Evolutionary conservation across 2,888 invertebrate genomes (phyloP).

Genomic region (Eubasilissa splendida): DNA sequence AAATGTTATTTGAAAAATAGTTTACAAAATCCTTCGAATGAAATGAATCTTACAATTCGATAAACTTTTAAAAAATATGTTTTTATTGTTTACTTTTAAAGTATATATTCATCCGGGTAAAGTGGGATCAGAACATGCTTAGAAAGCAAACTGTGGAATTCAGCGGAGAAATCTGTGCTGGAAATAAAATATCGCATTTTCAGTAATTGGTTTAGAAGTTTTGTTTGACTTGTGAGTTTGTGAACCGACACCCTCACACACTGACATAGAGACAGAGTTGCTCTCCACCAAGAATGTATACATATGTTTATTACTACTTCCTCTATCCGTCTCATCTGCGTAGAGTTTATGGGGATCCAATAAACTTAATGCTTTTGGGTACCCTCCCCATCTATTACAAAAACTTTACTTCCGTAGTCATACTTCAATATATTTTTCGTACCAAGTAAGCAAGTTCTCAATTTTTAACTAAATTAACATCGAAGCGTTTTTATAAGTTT

Average conservation of each 20-base stretch:
- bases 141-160: background rate
- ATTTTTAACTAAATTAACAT: too few relatives aligned
- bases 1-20: background rate
- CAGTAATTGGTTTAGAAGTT: slow-evolving; percentile 8
- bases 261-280: slow-evolving; percentile 18
- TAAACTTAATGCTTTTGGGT: slow-evolving; percentile 30
- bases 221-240: background rate
- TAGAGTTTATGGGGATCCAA: slow-evolving; percentile 33
- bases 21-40: background rate
- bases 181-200: slow-evolving; percentile 7
- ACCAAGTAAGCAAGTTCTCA: too few relatives aligned
- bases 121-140: background rate
- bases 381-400: background rate
- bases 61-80: background rate
- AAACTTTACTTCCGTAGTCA: too few relatives aligned
- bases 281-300: background rate
- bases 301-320: slow-evolving; percentile 20
- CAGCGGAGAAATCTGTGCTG: background rate
- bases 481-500: too few relatives aligned
- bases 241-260: background rate
- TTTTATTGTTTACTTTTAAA: too few relatives aligned
- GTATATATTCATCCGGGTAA: background rate
- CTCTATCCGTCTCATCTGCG: slow-evolving; percentile 28
- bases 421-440: too few relatives aligned
- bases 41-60: background rate